These are phyloP conservation scores for Tachyglossus aculeatus DNA, from an alignment of 2,797 vertebrate genomes.

Conservation along the genomic window DNA sequence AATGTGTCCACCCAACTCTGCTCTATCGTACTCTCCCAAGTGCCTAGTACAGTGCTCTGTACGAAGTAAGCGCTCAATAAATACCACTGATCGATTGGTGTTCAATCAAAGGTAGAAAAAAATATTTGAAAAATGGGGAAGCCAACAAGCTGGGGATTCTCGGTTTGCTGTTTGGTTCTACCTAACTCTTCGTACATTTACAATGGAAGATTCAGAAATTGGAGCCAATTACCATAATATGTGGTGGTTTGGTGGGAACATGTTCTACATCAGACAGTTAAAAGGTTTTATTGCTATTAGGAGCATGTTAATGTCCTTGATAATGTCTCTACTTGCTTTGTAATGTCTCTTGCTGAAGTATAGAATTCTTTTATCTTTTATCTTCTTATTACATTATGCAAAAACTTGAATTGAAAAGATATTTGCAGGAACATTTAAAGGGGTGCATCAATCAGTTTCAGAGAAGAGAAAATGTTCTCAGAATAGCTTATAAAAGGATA, in stretches of 20 bases:
- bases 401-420: conserved; percentile 83
- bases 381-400: conserved; percentile 86
- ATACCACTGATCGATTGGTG: too few species aligned
- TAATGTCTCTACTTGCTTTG: conserved; percentile 84
- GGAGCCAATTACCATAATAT: conserved; percentile 80
- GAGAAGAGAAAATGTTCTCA: conserved; percentile 81
- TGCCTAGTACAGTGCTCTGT: too few species aligned
- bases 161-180: conserved; percentile 62
- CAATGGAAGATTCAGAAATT: conserved; percentile 76
- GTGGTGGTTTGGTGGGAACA: conserved; percentile 79
- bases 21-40: too few species aligned
- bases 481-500: conserved; percentile 83
- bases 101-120: background rate
- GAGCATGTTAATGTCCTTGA: conserved; percentile 82
- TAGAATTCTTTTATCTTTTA: conserved; percentile 86
- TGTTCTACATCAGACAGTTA: conserved; percentile 82
- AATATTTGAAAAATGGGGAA: conserved; percentile 23
- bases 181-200: conserved; percentile 74
- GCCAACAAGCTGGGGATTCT: conserved; percentile 54
- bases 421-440: conserved; percentile 85
- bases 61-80: too few species aligned
- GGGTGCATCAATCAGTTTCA: conserved; percentile 84
- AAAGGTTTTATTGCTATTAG: conserved; percentile 86
- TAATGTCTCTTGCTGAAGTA: conserved; percentile 84
- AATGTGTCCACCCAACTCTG: too few species aligned